Conservation (phyloP, 30 jellyfish, hydroid and myxozoan genomes). For the Cassiopea andromeda region DNA sequence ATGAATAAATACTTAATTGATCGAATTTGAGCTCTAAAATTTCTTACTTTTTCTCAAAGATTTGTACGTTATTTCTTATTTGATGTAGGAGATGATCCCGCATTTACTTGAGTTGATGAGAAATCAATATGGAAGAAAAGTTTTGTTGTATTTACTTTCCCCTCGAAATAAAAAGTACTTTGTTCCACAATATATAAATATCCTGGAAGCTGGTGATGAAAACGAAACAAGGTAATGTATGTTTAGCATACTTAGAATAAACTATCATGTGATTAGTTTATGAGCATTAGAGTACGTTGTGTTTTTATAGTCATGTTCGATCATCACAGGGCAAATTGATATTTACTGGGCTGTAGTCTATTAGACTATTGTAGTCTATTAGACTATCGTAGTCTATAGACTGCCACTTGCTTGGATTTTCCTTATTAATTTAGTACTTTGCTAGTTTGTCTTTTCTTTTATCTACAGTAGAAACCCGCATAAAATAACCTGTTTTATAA, state of each 20-base stretch:
- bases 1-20: too few relatives aligned
- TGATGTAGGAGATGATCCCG: conserved; percentile 77
- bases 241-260: too few relatives aligned
- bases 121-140: conserved; percentile 93
- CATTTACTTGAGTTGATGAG: conserved; percentile 55
- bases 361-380: too few relatives aligned
- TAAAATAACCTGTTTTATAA: too few relatives aligned
- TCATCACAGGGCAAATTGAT: background rate
- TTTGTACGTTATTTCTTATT: background rate
- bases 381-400: too few relatives aligned
- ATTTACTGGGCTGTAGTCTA: background rate
- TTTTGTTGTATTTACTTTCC: conserved; percentile 73
- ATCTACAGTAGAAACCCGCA: too few relatives aligned
- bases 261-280: too few relatives aligned
- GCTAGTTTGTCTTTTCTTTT: too few relatives aligned
- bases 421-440: too few relatives aligned
- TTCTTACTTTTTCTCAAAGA: background rate
- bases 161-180: conserved; percentile 79
- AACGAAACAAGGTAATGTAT: conserved; percentile 54
- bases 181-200: conserved; percentile 49
- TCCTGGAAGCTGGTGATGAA: conserved; percentile 80
- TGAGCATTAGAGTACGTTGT: too few relatives aligned
- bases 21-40: background rate
- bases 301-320: too few relatives aligned
- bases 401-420: too few relatives aligned